Conservation (phyloP, 2,113 vertebrate genomes). For the Mionectes macconnelli region DNA sequence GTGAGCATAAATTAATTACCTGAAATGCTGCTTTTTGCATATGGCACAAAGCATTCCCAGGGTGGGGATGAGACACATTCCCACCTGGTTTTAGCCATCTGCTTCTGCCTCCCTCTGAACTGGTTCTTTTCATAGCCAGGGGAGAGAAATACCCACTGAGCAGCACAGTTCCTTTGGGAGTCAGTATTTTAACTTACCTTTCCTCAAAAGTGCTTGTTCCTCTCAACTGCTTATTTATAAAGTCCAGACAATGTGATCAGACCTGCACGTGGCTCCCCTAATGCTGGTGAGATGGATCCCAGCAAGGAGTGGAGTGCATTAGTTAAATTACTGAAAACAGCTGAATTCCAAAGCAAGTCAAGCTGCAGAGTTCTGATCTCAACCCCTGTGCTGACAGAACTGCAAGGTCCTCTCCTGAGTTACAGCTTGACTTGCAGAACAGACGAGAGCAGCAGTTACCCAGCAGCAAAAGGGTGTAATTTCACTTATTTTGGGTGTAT, state of each 20-base stretch:
- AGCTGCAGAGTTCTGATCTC: not conserved
- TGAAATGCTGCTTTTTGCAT: not conserved
- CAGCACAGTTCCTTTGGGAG: not conserved
- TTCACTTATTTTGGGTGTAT: not conserved
- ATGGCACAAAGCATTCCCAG: not conserved
- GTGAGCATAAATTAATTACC: not conserved
- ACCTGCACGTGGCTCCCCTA: accelerated
- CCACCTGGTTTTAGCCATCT: not conserved
- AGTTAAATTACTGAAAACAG: not conserved
- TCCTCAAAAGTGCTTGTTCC: not conserved
- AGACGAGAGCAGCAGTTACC: not conserved
- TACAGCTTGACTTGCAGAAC: not conserved
- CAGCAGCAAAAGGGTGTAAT: not conserved
- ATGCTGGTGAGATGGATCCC: accelerated
- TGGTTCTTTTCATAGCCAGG: not conserved
- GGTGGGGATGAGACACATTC: accelerated
- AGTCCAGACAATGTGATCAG: not conserved
- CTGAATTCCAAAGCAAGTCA: not conserved
- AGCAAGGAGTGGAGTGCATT: accelerated
- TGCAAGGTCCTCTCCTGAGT: not conserved
- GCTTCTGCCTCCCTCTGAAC: not conserved
- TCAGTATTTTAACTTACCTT: not conserved
- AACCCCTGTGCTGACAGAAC: not conserved
- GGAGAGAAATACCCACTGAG: not conserved
- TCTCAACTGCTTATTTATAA: not conserved